Percentiles rank a stretch among this genome's conserved stretches.
Conservation (phyloP, 1,140 invertebrate genomes). For the Telenomus remus region DNA sequence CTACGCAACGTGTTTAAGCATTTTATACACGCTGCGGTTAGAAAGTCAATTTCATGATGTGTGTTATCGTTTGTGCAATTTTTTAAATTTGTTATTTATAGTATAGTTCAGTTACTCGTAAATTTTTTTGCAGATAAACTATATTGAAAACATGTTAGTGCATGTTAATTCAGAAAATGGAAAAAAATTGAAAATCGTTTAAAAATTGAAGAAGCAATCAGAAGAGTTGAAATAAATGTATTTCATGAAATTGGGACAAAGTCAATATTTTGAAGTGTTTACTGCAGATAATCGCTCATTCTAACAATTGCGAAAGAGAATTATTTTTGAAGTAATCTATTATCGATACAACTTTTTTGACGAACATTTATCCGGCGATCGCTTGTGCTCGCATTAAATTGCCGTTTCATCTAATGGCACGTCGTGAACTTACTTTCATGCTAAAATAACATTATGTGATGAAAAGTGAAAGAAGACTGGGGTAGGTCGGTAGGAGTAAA, state of each 20-base stretch:
- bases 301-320: background rate
- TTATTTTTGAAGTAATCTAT: constrained; percentile 30
- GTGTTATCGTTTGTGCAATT: background rate
- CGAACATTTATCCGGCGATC: constrained; percentile 43
- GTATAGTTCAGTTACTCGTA: too few relatives aligned
- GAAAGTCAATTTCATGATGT: constrained; percentile 32
- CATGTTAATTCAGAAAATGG: too few relatives aligned
- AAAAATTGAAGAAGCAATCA: too few relatives aligned
- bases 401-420: constrained; percentile 57
- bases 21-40: constrained; percentile 32
- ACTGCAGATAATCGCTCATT: background rate
- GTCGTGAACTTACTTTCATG: constrained; percentile 54
- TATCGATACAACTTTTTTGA: constrained; percentile 32
- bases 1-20: constrained; percentile 5
- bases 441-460: constrained; percentile 53
- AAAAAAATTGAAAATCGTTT: too few relatives aligned
- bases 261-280: too few relatives aligned
- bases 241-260: too few relatives aligned
- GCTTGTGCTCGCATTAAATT: constrained; percentile 38
- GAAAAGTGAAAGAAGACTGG: constrained; percentile 55
- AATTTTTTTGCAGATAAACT: too few relatives aligned
- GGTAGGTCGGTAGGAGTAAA: constrained; percentile 43
- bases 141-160: too few relatives aligned
- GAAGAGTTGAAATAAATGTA: too few relatives aligned
- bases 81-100: too few relatives aligned